Percentiles rank a stretch among this genome's conserved stretches.
These are phyloP conservation scores for Bellardia pandia DNA, from an alignment of 2,888 invertebrate genomes.

Conservation along the genomic window DNA sequence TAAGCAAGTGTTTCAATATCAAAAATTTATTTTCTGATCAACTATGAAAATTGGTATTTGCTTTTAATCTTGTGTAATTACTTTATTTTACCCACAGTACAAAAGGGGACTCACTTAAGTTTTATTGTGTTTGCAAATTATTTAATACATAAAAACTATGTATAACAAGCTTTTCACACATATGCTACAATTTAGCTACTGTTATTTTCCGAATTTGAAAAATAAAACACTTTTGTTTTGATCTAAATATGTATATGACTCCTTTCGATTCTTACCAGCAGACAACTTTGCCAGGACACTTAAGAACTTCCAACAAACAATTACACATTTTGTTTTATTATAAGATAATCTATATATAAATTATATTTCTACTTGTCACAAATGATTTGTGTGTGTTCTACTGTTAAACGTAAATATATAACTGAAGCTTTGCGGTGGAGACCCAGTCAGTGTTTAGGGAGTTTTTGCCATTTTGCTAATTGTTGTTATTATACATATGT, in stretches of 20 bases:
- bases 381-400: background rate
- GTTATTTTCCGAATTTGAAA: background rate
- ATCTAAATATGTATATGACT: background rate
- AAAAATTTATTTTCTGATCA: no score
- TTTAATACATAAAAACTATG: no score
- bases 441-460: slow-evolving; percentile 4
- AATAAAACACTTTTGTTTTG: background rate
- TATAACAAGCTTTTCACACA: no score
- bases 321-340: slow-evolving; percentile 78
- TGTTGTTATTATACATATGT: background rate
- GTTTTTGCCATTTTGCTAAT: slow-evolving; percentile 13
- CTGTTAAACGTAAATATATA: slow-evolving; percentile 37
- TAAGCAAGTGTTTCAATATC: no score
- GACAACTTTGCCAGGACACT: slow-evolving; percentile 81
- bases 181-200: background rate
- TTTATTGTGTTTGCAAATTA: no score
- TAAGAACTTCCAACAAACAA: slow-evolving; percentile 80
- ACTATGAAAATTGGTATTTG: no score
- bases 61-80: no score
- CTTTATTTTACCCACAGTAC: no score
- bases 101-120: no score
- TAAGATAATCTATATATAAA: background rate
- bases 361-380: background rate
- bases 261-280: slow-evolving; percentile 79
- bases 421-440: slow-evolving; percentile 25